Conservation (phyloP, 2,113 vertebrate genomes). For the Xiphophorus couchianus region DNA sequence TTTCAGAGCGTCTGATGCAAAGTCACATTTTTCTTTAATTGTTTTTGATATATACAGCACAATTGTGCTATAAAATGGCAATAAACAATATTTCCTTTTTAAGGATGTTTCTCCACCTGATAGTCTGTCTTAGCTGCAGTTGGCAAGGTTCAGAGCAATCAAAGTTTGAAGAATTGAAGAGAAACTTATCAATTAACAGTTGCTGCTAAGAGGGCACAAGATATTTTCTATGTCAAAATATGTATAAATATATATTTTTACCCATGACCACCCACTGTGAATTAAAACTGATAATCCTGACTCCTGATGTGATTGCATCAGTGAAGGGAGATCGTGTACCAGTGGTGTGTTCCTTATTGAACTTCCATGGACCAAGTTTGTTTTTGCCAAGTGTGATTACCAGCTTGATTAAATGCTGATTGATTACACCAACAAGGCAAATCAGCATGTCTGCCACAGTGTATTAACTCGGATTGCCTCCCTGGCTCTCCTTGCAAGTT, state of each 20-base stretch:
- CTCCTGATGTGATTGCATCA: not conserved
- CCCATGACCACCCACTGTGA: not conserved
- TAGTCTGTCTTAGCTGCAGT: not conserved
- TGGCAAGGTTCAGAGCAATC: not conserved
- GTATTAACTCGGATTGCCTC: slow-evolving; percentile 41
- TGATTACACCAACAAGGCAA: slow-evolving; percentile 62
- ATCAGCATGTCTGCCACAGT: slow-evolving; percentile 47
- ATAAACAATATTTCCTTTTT: no score
- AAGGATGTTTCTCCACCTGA: not conserved
- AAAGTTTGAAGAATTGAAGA: not conserved
- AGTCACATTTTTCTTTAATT: no score
- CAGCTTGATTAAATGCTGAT: slow-evolving; percentile 60
- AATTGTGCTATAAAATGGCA: no score
- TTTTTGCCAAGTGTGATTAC: slow-evolving; percentile 49
- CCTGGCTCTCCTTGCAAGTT: slow-evolving; percentile 19
- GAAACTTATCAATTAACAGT: no score
- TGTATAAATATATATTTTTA: no score
- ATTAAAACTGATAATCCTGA: not conserved
- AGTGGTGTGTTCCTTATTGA: not conserved
- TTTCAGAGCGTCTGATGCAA: no score
- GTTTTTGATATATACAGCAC: no score
- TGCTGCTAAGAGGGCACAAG: no score
- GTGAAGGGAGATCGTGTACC: not conserved
- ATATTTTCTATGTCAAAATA: not conserved
- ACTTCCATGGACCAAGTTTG: slow-evolving; percentile 19